Conservation (phyloP, 2,888 invertebrate species). For the Tinea pellionella region DNA sequence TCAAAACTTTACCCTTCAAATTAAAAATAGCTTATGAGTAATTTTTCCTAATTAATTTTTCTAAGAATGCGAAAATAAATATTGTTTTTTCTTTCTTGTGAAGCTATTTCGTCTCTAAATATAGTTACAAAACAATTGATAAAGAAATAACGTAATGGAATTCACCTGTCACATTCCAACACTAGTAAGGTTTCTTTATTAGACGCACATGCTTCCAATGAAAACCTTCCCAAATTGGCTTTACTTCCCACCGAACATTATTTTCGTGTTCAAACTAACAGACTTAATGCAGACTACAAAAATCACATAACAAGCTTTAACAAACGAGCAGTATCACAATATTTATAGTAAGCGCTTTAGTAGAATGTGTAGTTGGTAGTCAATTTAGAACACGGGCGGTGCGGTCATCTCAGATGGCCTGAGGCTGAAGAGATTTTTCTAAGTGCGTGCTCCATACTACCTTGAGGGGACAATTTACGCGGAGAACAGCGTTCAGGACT, state of each 20-base stretch:
- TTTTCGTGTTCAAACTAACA: background rate
- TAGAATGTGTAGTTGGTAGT: background rate
- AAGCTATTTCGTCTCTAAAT: background rate
- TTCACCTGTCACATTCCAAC: conserved; percentile 22
- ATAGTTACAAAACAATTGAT: background rate
- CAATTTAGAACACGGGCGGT: background rate
- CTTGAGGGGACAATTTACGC: conserved; percentile 61
- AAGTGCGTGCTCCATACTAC: conserved; percentile 33
- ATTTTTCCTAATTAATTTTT: background rate
- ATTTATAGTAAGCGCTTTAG: background rate
- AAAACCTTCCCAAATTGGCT: conserved; percentile 7
- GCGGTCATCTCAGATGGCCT: conserved; percentile 14
- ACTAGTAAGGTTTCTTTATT: conserved; percentile 18
- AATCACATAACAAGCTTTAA: background rate
- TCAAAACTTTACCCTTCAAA: background rate
- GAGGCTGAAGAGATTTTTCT: conserved; percentile 29
- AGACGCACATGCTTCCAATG: background rate
- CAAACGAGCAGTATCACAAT: background rate
- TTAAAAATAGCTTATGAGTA: background rate
- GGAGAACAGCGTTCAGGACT: conserved; percentile 25
- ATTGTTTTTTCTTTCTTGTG: background rate
- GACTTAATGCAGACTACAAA: background rate
- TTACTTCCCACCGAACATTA: conserved; percentile 3
- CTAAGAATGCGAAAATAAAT: background rate
- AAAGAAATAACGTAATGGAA: conserved; percentile 13